A percentile compares a stretch with the other conserved stretches of the same genome.
Conservation (phyloP, 1,140 invertebrate species). For the Zaprionus ghesquierei region DNA sequence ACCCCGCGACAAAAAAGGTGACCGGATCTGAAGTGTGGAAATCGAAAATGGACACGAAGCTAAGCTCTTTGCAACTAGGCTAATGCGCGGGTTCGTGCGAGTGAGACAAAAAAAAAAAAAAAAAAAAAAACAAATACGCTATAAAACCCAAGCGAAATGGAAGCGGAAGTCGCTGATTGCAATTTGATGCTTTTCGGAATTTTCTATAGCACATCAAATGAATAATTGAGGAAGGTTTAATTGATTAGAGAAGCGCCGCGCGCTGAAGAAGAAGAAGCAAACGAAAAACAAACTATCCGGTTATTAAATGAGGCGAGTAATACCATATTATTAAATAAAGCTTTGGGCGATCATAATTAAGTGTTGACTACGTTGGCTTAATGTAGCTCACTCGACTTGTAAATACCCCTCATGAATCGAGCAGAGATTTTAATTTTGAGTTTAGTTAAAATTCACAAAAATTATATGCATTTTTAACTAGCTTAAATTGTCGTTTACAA, state of each 20-base stretch:
- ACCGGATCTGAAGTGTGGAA: conserved; percentile 27
- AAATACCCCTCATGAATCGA: neutral
- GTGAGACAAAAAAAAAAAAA: conserved; percentile 4
- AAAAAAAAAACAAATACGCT: conserved; percentile 11
- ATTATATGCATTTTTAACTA: no score
- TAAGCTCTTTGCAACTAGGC: conserved; percentile 29
- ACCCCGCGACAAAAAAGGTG: neutral
- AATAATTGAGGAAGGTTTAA: conserved; percentile 43
- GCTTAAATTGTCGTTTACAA: neutral
- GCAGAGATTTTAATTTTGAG: no score
- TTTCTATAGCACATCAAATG: conserved; percentile 15
- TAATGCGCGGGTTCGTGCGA: conserved; percentile 35
- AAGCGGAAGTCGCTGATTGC: conserved; percentile 37
- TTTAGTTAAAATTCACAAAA: no score
- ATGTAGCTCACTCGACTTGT: neutral
- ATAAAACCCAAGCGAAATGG: conserved; percentile 5
- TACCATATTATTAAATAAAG: conserved; percentile 8
- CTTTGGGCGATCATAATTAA: conserved; percentile 21
- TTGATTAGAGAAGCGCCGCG: conserved; percentile 12
- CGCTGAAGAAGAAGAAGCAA: neutral
- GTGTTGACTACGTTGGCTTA: neutral
- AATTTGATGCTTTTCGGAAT: conserved; percentile 28
- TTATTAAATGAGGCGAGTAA: conserved; percentile 13
- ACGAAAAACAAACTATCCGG: conserved; percentile 12
- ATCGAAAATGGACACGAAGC: conserved; percentile 10